These are phyloP conservation scores for Drosophila barbarae DNA, from an alignment of 2,888 invertebrate species.

Conservation along the genomic window DNA sequence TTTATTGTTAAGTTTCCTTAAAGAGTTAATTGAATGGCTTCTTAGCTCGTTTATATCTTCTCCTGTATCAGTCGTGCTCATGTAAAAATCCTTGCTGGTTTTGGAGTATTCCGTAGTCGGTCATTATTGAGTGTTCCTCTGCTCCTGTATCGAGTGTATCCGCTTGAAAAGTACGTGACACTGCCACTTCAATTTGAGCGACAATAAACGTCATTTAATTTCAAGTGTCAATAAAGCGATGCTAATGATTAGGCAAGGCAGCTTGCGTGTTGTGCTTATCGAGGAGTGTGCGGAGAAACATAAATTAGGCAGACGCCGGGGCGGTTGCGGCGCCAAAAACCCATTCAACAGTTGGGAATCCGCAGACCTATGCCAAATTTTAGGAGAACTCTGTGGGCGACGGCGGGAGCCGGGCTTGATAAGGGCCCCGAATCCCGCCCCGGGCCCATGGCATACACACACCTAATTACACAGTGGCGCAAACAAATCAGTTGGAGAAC, in stretches of 20 bases:
- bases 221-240: conserved; percentile 35
- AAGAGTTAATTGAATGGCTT: neutral
- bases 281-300: conserved; percentile 22
- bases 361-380: conserved; percentile 20
- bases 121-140: neutral
- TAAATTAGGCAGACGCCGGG: conserved; percentile 43
- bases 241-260: conserved; percentile 11
- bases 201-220: conserved; percentile 38
- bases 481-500: conserved; percentile 35
- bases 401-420: conserved; percentile 9
- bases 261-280: conserved; percentile 26
- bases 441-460: conserved; percentile 40
- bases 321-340: conserved; percentile 6
- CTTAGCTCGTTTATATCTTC: neutral
- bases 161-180: conserved; percentile 1
- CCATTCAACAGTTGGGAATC: conserved; percentile 25
- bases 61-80: neutral
- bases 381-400: neutral
- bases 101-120: conserved; percentile 5
- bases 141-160: conserved; percentile 12
- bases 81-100: too few relatives aligned
- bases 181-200: conserved; percentile 27
- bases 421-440: conserved; percentile 6
- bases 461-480: conserved; percentile 51
- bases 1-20: neutral